Evolutionary conservation across 2,113 vertebrate species (phyloP), one percentile per base, ranked within the genome.

Genomic region (Pandion haliaetus): DNA sequence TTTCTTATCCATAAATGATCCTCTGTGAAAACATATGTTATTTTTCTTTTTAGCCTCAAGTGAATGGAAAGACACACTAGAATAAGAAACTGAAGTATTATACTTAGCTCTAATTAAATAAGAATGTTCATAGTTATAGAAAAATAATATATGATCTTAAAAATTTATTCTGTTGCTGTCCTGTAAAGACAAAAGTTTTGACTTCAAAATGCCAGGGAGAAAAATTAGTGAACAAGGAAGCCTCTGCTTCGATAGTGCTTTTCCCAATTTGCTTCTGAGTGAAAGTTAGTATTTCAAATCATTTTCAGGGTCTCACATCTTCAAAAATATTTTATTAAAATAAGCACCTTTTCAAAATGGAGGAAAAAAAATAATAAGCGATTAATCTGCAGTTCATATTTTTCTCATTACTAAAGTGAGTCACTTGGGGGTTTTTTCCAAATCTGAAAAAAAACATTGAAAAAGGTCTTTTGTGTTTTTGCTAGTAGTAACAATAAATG

Each of bases 371-470:
- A 7, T 17, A 10, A 15, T 3, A 84, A 66, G 14, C 12, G 14
- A 4, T 26, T 73, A 45, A 73, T 57, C 9, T 52, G 40, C 7
- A 47, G 12, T 62, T 91, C 12, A 17, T 11, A 36, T 45, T 55
- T 50, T 71, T 87, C 12, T 63, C 10, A n/a, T 31, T 29, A 3
- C 2, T 67, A 14, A 76, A 55, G 10, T 21, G 6, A 71, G 6
- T 29, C 12, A 19, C 6, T 26, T 45, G 4, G 0, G 2, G 50
- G 2, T 8, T 13, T 34, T 54, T 61, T 14, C 25, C 17, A 36
- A 19, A 32, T 26, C n/a, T 45, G 5, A 13, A 38, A 74, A 36
- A 42, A 52, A 45, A 26, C 6, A 4, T 4, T 0, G 15, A 29
- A 71, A 82, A 38, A 52, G 0, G 1, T 16, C 7, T 6, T 42